A percentile compares a stretch with the other conserved stretches of the same genome.
Conservation (phyloP, 2,797 vertebrate species). For the Catharus ustulatus region DNA sequence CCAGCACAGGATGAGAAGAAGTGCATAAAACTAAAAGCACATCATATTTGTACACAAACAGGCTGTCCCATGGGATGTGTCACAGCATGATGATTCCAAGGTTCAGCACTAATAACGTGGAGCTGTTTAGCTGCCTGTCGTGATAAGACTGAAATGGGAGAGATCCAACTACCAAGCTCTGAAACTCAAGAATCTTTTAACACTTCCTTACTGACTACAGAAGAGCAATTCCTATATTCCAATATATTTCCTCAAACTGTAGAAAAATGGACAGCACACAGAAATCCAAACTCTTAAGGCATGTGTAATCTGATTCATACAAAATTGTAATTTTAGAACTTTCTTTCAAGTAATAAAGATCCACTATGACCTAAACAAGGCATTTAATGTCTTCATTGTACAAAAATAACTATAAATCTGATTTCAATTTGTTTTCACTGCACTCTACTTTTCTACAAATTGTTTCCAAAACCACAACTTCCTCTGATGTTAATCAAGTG, state of each 20-base stretch:
- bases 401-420: constrained; percentile 59
- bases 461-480: constrained; percentile 65
- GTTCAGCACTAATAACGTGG: neutral
- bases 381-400: neutral
- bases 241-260: neutral
- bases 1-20: neutral
- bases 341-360: neutral
- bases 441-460: constrained; percentile 63
- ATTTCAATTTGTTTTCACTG: constrained; percentile 46
- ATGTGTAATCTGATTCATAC: neutral
- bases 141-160: neutral
- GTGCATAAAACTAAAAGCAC: neutral
- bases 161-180: neutral
- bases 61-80: neutral
- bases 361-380: neutral
- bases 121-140: neutral
- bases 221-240: neutral
- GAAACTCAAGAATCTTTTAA: neutral
- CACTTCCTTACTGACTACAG: neutral
- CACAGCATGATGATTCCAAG: neutral
- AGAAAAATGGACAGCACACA: neutral
- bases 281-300: neutral
- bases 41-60: neutral
- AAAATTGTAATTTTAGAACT: neutral
- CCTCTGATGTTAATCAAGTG: constrained; percentile 63